These are phyloP conservation scores for Trichomycterus rosablanca DNA, from an alignment of 2,113 vertebrate genomes.

Conservation along the genomic window DNA sequence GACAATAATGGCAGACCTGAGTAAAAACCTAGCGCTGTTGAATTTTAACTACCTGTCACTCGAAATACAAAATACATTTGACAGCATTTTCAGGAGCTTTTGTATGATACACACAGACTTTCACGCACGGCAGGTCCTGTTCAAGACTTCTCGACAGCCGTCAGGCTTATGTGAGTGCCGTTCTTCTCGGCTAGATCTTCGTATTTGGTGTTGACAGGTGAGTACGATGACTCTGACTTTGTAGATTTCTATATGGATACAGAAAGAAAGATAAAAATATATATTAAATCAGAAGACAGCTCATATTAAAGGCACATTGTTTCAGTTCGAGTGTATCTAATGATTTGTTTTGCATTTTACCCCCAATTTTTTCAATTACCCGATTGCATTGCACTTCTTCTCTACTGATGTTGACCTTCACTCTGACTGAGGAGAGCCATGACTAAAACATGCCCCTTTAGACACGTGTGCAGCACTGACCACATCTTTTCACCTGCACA, in stretches of 20 bases:
- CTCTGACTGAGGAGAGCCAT: too few relatives aligned
- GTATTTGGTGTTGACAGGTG: conserved; percentile 58
- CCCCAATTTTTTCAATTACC: too few relatives aligned
- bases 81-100: not conserved
- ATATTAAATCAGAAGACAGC: not conserved
- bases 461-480: too few relatives aligned
- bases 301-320: too few relatives aligned
- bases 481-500: too few relatives aligned
- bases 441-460: too few relatives aligned
- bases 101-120: not conserved
- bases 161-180: conserved; percentile 59
- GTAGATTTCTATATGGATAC: conserved; percentile 42
- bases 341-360: too few relatives aligned
- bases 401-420: too few relatives aligned
- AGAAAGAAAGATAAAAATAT: not conserved
- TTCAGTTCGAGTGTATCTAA: too few relatives aligned
- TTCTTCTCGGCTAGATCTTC: conserved; percentile 60
- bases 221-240: conserved; percentile 60
- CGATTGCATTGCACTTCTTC: too few relatives aligned
- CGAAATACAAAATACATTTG: not conserved
- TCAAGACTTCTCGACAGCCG: conserved; percentile 55
- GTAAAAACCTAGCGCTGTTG: conserved; percentile 1
- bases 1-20: conserved; percentile 14
- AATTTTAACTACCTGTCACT: too few relatives aligned
- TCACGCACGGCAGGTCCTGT: not conserved